Evolutionary conservation across 1,140 invertebrate genomes (phyloP), one percentile per base, ranked within the genome.

Genomic region (Maconellicoccus hirsutus): DNA sequence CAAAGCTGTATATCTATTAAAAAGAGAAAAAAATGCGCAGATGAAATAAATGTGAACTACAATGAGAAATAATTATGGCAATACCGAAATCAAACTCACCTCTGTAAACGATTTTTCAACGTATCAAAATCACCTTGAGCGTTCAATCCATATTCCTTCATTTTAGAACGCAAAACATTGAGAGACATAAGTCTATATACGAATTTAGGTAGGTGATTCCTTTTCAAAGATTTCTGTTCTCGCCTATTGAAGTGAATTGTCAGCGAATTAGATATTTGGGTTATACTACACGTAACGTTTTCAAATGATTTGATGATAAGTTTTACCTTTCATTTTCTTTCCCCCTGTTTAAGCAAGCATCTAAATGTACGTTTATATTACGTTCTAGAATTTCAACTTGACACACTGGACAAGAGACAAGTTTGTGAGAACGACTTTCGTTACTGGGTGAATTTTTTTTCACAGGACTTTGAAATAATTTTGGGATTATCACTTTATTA

Each of bases 171-270:
- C 42, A 86, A 73, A 59, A 82, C 80, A 59, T 77, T 76, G n/a
- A 85, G 83, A 71, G 82, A 81, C 80, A 86, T 81, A 33, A 86
- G 73, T 75, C 75, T 79, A 63, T 83, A 79, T 1, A 86, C 83
- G 69, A 84, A 75, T 77, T 86, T 86, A 73, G 84, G 79, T 39
- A 86, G 59, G 21, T 79, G 79, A 73, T 80, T 80, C 16, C 80
- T 78, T 73, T 78, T 80, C 14, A 16, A 19, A 61, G 33, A 0
- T 33, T 52, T 3, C 14, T 10, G 19, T 22, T 39, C 25, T 12
- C 69, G 29, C 25, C 42, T 29, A n/a, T n/a, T n/a, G n/a, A n/a
- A n/a, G n/a, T n/a, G n/a, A n/a, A n/a, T n/a, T n/a, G n/a, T n/a
- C n/a, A n/a, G n/a, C n/a, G n/a, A n/a, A n/a, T n/a, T n/a, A n/a